These are phyloP conservation scores for Diadumene lineata DNA, from an alignment of 92 coral and sea anemone genomes.

Conservation along the genomic window DNA sequence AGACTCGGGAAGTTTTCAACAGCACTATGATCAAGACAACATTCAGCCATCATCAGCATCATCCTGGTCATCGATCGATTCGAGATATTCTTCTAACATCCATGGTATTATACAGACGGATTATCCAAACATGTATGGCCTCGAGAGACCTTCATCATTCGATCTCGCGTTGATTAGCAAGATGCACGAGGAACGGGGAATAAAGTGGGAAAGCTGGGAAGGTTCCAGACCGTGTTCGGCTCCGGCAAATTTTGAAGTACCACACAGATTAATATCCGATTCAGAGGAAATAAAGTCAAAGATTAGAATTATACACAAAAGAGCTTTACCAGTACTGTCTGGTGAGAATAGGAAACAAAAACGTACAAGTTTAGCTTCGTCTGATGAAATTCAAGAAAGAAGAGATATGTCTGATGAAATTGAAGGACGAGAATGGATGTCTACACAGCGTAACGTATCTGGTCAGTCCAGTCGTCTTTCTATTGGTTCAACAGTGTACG, in stretches of 20 bases:
- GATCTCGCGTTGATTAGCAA: background rate
- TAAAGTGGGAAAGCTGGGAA: background rate
- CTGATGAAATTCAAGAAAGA: too few relatives aligned
- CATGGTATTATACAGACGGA: background rate
- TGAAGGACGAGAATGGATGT: too few relatives aligned
- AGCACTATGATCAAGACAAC: background rate
- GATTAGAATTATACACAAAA: too few relatives aligned
- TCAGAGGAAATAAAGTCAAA: too few relatives aligned
- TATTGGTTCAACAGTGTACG: too few relatives aligned
- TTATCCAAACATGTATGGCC: background rate
- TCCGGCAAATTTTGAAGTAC: background rate
- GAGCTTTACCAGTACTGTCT: too few relatives aligned
- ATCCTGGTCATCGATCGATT: background rate
- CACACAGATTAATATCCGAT: background rate
- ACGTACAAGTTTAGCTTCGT: too few relatives aligned
- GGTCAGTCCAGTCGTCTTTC: too few relatives aligned
- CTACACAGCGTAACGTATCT: too few relatives aligned
- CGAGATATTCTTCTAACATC: background rate
- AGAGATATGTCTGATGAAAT: too few relatives aligned
- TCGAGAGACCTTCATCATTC: background rate
- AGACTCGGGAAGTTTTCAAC: background rate
- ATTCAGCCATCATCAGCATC: background rate
- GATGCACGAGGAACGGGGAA: background rate
- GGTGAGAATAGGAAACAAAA: too few relatives aligned
- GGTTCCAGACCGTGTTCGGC: background rate